phyloP scores from a whole-genome alignment of 2,113 vertebrate species.

The Hippocampus abdominalis region DNA sequence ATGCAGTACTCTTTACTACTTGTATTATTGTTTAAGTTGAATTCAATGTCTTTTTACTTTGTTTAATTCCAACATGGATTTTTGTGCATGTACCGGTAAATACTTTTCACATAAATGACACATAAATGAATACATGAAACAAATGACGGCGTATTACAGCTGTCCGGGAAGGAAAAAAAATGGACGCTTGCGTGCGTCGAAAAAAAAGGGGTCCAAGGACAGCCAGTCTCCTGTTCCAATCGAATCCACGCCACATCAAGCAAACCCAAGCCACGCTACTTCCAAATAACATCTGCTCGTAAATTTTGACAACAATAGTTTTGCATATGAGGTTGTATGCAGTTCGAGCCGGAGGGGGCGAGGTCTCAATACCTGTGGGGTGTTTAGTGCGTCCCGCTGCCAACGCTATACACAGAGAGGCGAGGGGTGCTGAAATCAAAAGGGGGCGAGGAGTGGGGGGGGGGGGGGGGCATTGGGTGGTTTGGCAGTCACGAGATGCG shows the following conservation, averaged over 20 bases:
- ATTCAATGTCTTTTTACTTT: not conserved
- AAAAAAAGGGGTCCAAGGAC: constrained; percentile 17
- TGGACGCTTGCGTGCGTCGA: constrained; percentile 36
- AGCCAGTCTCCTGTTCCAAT: constrained; percentile 28
- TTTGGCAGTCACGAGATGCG: not conserved
- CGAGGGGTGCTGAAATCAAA: constrained; percentile 4
- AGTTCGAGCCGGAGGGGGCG: constrained; percentile 31
- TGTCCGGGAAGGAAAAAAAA: constrained; percentile 28
- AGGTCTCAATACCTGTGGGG: constrained; percentile 41
- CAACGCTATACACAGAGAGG: constrained; percentile 18
- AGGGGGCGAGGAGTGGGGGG: not conserved
- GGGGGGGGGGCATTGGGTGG: not conserved
- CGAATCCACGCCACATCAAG: constrained; percentile 6
- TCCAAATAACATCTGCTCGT: constrained; percentile 71
- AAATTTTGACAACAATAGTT: constrained; percentile 68
- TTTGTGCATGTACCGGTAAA: not conserved
- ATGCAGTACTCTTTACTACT: not conserved
- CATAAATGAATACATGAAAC: not conserved
- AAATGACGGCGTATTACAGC: constrained; percentile 31
- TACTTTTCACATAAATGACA: not conserved
- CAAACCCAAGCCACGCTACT: constrained; percentile 77
- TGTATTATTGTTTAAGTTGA: not conserved
- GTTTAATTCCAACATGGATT: not conserved
- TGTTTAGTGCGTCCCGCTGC: constrained; percentile 38
- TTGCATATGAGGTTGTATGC: constrained; percentile 57